Evolutionary conservation across 1,140 invertebrate genomes (phyloP).

Genomic region (Drosophila malerkotliana): DNA sequence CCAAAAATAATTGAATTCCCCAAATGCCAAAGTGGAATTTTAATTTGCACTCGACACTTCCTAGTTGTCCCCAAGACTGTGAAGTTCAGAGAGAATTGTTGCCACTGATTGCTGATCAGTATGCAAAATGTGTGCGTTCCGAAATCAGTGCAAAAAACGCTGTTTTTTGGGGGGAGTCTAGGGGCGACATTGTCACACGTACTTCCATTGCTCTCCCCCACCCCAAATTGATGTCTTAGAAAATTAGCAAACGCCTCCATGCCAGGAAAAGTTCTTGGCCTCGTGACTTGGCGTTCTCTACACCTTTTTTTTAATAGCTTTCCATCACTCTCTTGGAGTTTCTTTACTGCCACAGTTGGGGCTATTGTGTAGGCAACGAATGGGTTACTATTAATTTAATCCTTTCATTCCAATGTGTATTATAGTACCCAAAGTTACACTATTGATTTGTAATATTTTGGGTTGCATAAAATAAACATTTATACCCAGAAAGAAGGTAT

Average conservation of each 20-base stretch:
- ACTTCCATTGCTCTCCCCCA: conserved; percentile 44
- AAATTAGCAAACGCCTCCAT: conserved; percentile 65
- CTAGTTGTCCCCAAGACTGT: conserved; percentile 28
- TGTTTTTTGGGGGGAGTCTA: conserved; percentile 3
- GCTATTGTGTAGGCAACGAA: conserved; percentile 45
- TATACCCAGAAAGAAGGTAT: conserved; percentile 6
- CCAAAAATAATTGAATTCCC: conserved; percentile 80
- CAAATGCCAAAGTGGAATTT: conserved; percentile 81
- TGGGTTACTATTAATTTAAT: conserved; percentile 44
- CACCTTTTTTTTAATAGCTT: conserved; percentile 41
- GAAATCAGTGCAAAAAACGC: conserved; percentile 74
- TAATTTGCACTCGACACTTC: conserved; percentile 66
- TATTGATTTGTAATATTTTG: not conserved
- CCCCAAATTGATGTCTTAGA: conserved; percentile 77
- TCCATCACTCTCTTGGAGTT: conserved; percentile 1
- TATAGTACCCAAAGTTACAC: not conserved
- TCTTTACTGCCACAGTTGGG: conserved; percentile 27
- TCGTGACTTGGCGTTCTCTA: conserved; percentile 48
- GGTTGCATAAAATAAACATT: conserved; percentile 3
- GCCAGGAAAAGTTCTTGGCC: conserved; percentile 6
- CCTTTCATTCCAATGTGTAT: not conserved
- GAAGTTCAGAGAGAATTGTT: conserved; percentile 39
- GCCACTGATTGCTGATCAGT: conserved; percentile 77
- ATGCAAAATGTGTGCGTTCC: conserved; percentile 81
- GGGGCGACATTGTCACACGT: conserved; percentile 70